Evolutionary conservation across 1,140 invertebrate genomes (phyloP).

Genomic region (Hydropsyche tenuis): DNA sequence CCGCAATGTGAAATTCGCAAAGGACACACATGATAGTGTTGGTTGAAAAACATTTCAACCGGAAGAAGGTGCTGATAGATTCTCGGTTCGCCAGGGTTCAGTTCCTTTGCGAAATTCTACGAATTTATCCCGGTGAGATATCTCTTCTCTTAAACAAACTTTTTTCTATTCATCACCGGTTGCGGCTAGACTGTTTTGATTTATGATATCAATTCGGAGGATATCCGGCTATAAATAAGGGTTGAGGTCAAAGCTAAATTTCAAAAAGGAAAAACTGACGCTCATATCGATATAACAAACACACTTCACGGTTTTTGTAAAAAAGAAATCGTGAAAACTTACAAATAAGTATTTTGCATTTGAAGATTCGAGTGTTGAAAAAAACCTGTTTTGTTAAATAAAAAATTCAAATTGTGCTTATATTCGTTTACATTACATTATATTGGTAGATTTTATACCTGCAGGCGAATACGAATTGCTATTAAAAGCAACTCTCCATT

Average conservation of each 20-base stretch:
- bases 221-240: slow-evolving; percentile 27
- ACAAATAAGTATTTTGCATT: too few relatives aligned
- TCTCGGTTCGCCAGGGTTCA: not conserved
- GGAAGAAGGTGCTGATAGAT: slow-evolving; percentile 18
- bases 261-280: not conserved
- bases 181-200: slow-evolving; percentile 31
- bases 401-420: not conserved
- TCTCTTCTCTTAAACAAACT: slow-evolving; percentile 30
- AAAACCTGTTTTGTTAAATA: not conserved
- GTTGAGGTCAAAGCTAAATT: slow-evolving; percentile 19
- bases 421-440: slow-evolving; percentile 32
- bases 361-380: not conserved
- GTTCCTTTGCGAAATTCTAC: not conserved
- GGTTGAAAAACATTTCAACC: slow-evolving; percentile 21
- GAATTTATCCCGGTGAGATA: slow-evolving; percentile 30
- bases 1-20: too few relatives aligned
- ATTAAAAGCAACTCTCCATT: slow-evolving; percentile 11
- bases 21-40: not conserved
- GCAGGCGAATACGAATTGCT: slow-evolving; percentile 29
- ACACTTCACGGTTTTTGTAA: too few relatives aligned
- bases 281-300: not conserved
- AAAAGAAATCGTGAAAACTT: too few relatives aligned
- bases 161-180: slow-evolving; percentile 37
- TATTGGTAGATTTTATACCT: slow-evolving; percentile 20
- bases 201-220: slow-evolving; percentile 27